Conservation (phyloP, 2,113 vertebrate species). For the Gopherus flavomarginatus region DNA sequence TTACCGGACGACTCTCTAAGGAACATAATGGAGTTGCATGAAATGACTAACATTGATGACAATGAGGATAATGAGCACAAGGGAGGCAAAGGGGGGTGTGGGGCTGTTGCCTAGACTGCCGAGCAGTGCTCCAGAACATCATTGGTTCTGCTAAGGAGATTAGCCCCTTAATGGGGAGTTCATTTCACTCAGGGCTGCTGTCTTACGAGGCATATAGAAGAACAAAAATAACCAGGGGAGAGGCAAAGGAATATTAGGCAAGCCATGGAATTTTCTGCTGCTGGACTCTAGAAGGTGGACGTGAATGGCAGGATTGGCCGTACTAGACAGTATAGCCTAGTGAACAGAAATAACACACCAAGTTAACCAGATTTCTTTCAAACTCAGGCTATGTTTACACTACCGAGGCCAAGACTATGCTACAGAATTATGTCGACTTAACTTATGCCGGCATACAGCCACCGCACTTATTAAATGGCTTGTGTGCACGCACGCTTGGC, state of each 20-base stretch:
- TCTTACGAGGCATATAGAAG: neutral
- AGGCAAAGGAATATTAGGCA: neutral
- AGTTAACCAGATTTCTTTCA: neutral
- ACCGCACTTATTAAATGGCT: neutral
- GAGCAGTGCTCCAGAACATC: conserved; percentile 40
- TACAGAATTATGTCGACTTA: neutral
- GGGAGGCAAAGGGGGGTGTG: neutral
- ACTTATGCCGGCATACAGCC: neutral
- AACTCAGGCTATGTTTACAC: rapidly evolving
- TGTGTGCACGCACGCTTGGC: neutral
- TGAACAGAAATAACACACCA: neutral
- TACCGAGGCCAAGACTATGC: neutral
- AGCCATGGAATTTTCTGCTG: neutral
- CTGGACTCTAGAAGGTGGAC: neutral
- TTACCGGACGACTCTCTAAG: neutral
- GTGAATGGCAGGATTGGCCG: neutral
- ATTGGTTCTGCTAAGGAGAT: neutral
- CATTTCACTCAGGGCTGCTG: neutral
- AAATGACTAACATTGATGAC: conserved; percentile 7
- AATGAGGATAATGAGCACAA: conserved; percentile 17
- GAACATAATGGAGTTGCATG: neutral
- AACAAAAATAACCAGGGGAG: conserved; percentile 1
- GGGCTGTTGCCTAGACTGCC: conserved; percentile 2
- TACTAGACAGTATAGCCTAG: neutral
- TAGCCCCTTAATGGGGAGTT: conserved; percentile 12